Percentiles rank a stretch among this genome's conserved stretches.
Evolutionary conservation across 2,113 vertebrate genomes (phyloP).

Genomic region (Eonycteris spelaea): DNA sequence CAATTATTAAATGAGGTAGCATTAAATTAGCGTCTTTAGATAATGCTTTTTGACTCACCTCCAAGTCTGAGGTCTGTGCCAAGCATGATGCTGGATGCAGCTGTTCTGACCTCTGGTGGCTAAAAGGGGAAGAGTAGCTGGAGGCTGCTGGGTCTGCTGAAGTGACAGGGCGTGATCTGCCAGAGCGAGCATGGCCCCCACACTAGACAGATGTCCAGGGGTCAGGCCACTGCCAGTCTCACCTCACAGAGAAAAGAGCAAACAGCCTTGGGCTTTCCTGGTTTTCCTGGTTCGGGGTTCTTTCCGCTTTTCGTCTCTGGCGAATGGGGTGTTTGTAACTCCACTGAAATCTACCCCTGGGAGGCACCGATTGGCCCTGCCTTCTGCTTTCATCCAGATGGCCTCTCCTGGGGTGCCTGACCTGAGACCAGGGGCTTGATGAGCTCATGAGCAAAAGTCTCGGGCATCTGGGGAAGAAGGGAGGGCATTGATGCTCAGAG

Average conservation of each 20-base stretch:
- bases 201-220: not conserved
- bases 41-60: no score
- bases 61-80: fast-evolving
- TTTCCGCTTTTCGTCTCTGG: not conserved
- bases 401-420: no score
- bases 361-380: no score
- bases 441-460: not conserved
- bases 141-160: fast-evolving
- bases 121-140: not conserved
- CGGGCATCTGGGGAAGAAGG: not conserved
- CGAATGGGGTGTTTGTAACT: not conserved
- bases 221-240: not conserved
- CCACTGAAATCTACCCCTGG: not conserved
- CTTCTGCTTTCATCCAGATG: not conserved
- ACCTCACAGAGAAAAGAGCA: not conserved
- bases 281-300: not conserved
- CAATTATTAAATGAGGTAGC: not conserved
- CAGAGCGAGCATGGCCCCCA: not conserved
- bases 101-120: constrained; percentile 50
- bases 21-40: not conserved
- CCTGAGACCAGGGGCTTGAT: not conserved
- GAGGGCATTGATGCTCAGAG: not conserved
- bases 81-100: not conserved
- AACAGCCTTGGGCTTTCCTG: not conserved
- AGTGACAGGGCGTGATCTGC: fast-evolving